These are phyloP conservation scores for Dendroctonus ponderosae DNA, from an alignment of 1,140 invertebrate species.

Conservation along the genomic window DNA sequence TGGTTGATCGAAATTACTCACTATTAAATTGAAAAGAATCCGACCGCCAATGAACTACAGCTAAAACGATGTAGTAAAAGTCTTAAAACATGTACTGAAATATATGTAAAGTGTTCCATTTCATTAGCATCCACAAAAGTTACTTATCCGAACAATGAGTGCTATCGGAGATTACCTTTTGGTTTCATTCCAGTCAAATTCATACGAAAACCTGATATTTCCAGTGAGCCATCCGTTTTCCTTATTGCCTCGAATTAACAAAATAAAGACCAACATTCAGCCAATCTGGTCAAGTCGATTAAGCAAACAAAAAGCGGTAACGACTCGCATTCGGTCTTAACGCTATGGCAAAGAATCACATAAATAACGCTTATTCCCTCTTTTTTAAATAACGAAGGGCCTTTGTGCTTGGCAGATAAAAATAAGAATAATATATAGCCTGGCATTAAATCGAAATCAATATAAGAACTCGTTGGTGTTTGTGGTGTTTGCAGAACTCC, in stretches of 20 bases:
- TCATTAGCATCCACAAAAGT: too few species aligned
- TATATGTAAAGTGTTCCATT: too few species aligned
- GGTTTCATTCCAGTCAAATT: too few species aligned
- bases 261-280: slow-evolving; percentile 23
- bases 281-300: slow-evolving; percentile 30
- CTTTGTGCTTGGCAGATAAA: slow-evolving; percentile 33
- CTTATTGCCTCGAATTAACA: slow-evolving; percentile 21
- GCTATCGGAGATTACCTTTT: too few species aligned
- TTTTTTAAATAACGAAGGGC: slow-evolving; percentile 26
- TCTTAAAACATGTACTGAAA: too few species aligned
- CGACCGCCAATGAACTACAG: too few species aligned
- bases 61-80: too few species aligned
- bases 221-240: slow-evolving; percentile 4
- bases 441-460: slow-evolving; percentile 30
- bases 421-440: slow-evolving; percentile 35
- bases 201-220: neutral
- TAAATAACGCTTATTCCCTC: slow-evolving; percentile 31
- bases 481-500: neutral
- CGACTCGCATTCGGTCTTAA: slow-evolving; percentile 28
- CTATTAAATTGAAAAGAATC: too few species aligned
- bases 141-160: too few species aligned
- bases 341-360: slow-evolving; percentile 25
- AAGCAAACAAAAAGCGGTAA: slow-evolving; percentile 29
- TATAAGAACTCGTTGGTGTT: slow-evolving; percentile 24
- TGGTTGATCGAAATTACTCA: too few species aligned